Evolutionary conservation across 2,888 invertebrate species (phyloP).

Genomic region (Eupeodes luniger): DNA sequence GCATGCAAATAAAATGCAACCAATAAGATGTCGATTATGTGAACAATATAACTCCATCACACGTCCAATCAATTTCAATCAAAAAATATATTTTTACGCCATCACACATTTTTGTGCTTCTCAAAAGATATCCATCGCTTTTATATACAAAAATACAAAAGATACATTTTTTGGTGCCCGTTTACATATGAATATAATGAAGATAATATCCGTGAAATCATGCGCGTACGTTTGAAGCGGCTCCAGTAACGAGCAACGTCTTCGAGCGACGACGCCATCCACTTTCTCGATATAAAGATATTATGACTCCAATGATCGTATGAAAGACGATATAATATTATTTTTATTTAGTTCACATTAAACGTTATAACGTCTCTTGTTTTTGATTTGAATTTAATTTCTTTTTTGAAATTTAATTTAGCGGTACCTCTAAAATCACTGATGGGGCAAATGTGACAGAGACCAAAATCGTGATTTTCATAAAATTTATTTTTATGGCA

Average conservation of each 20-base stretch:
- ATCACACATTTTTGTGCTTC: not conserved
- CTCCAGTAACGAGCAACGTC: not conserved
- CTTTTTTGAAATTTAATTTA: constrained; percentile 32
- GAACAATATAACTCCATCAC: too few relatives aligned
- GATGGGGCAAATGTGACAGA: constrained; percentile 39
- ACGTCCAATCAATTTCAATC: too few relatives aligned
- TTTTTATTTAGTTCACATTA: constrained; percentile 45
- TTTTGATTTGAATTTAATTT: constrained; percentile 34
- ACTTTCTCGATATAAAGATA: constrained; percentile 52
- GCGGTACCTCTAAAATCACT: constrained; percentile 38
- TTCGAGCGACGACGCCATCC: not conserved
- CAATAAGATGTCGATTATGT: too few relatives aligned
- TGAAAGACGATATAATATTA: constrained; percentile 28
- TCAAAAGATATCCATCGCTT: not conserved
- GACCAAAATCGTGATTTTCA: constrained; percentile 73
- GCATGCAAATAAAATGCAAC: too few relatives aligned
- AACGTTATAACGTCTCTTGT: constrained; percentile 60
- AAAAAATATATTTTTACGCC: constrained; percentile 26
- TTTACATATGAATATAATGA: not conserved
- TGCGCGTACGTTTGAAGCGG: not conserved
- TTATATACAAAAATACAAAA: constrained; percentile 10
- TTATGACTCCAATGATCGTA: constrained; percentile 40
- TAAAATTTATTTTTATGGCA: constrained; percentile 75
- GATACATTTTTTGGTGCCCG: constrained; percentile 46
- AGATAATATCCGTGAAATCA: constrained; percentile 52